Base-by-base conservation (phyloP, 2,113 vertebrate genomes). In the Phylloscopus whistleri region DNA sequence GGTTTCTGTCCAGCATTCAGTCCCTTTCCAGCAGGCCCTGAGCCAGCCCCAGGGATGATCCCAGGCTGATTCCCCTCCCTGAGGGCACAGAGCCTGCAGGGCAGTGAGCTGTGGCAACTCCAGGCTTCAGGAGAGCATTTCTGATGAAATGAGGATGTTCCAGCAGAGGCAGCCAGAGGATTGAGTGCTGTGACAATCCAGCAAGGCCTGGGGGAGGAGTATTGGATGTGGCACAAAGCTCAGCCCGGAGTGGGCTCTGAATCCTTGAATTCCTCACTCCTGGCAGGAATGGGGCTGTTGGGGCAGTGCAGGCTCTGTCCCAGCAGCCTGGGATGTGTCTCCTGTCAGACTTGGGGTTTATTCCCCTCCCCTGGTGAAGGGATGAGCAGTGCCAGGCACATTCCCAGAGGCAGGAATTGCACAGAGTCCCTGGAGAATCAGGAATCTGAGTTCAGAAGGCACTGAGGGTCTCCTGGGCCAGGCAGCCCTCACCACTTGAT, bases 401-500 rank as follows among this genome's bases (percentile, higher is more conserved):
- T 22, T n/a, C 44, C 85, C 1, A 13, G 79, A 35, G 56, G 10
- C 80, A 48, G 46, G n/a, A 55, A 51, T 3, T 18, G 58, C 85
- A 13, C 13, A 49, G 66, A 79, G 8, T 8, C 53, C 46, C 20
- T 17, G 22, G 43, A 62, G 70, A 37, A 10, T 7, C 52, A 18
- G 8, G 9, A 13, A 4, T 2, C 1, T 3, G 62, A 22, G 46
- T 51, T 69, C 2, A 53, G 48, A 94, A 94, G 93, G 95, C 91
- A 90, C 95, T 0, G 39, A 33, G 75, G 21, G 2, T 20, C n/a
- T 6, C 1, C 16, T 3, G 43, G 74, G 78, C 67, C 7, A 10
- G 1, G 8, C 52, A 24, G 15, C 22, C n/a, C 35, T 98, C 98
- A 99, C 99, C 99, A 99, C 70, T 99, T 99, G 96, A 99, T 98